These are phyloP conservation scores for Lynx canadensis DNA, from an alignment of 2,113 vertebrate species.

Conservation along the genomic window DNA sequence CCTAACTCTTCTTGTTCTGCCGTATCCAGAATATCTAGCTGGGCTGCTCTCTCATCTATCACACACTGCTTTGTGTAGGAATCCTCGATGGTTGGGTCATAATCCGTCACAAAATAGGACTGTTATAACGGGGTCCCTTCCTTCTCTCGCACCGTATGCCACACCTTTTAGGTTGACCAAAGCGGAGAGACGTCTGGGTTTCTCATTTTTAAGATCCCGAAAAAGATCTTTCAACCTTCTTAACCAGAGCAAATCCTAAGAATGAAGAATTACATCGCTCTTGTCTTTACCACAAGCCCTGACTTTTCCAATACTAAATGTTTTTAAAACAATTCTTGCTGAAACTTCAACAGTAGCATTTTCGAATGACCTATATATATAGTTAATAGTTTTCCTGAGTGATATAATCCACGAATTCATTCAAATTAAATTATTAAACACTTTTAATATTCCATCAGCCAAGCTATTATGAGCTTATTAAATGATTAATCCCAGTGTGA, in stretches of 20 bases:
- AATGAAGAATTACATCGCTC: slow-evolving; percentile 33
- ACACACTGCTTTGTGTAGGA: slow-evolving; percentile 99
- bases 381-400: background rate
- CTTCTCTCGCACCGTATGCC: slow-evolving; percentile 27
- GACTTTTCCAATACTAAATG: slow-evolving; percentile 62
- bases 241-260: slow-evolving; percentile 23
- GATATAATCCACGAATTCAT: background rate
- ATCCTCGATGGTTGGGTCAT: slow-evolving; percentile 99
- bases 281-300: slow-evolving; percentile 13
- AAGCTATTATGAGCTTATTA: slow-evolving; percentile 19
- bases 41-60: slow-evolving; percentile 95
- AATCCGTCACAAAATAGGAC: slow-evolving; percentile 99
- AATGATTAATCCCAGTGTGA: slow-evolving; percentile 36
- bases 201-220: background rate
- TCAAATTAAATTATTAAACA: slow-evolving; percentile 32
- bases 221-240: slow-evolving; percentile 14
- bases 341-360: background rate
- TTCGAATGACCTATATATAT: background rate
- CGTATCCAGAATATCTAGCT: slow-evolving; percentile 98
- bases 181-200: background rate
- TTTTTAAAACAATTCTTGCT: background rate
- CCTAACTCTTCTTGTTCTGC: slow-evolving; percentile 99
- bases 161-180: slow-evolving; percentile 71
- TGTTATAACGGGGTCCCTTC: slow-evolving; percentile 24
- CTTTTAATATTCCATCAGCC: background rate